Evolutionary conservation across 2,888 invertebrate species (phyloP).

Genomic region (Microdon myrmicae): DNA sequence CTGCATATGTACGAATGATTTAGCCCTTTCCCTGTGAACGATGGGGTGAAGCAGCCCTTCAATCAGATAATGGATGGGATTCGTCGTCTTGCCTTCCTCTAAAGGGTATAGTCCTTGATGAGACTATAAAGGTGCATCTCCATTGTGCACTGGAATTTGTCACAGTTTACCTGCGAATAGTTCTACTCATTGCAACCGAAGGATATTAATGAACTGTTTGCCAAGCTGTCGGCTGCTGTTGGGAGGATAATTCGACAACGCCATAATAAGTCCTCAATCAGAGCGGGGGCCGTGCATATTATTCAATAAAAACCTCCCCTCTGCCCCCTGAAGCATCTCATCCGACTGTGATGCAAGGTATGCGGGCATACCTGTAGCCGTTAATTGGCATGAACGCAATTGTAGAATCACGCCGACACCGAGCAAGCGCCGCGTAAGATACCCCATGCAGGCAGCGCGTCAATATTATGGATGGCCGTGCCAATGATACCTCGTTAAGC

Average conservation of each 20-base stretch:
- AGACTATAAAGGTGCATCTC: slow-evolving; percentile 13
- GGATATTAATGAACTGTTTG: slow-evolving; percentile 30
- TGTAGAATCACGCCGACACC: slow-evolving; percentile 44
- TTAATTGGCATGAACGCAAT: slow-evolving; percentile 43
- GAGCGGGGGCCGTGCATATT: slow-evolving; percentile 13
- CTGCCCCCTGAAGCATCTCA: slow-evolving; percentile 33
- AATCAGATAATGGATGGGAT: slow-evolving; percentile 33
- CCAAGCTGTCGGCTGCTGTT: slow-evolving; percentile 9
- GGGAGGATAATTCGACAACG: slow-evolving; percentile 42
- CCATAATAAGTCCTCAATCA: slow-evolving; percentile 32
- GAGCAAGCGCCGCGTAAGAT: slow-evolving; percentile 17
- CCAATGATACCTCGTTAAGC: slow-evolving; percentile 47
- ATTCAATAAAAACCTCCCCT: slow-evolving; percentile 18
- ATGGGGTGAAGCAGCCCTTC: no score
- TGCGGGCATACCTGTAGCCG: slow-evolving; percentile 17
- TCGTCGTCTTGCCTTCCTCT: slow-evolving; percentile 11
- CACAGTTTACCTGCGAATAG: slow-evolving; percentile 5
- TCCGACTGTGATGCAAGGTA: no score
- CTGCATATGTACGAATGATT: no score
- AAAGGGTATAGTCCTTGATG: slow-evolving; percentile 17
- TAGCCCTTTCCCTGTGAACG: no score
- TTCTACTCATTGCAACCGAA: slow-evolving; percentile 10
- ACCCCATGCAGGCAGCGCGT: slow-evolving; percentile 29
- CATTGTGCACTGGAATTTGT: slow-evolving; percentile 7
- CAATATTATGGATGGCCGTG: slow-evolving; percentile 39